Base-by-base conservation (phyloP, 1,140 invertebrate genomes). In the Vollenhovia emeryi region DNA sequence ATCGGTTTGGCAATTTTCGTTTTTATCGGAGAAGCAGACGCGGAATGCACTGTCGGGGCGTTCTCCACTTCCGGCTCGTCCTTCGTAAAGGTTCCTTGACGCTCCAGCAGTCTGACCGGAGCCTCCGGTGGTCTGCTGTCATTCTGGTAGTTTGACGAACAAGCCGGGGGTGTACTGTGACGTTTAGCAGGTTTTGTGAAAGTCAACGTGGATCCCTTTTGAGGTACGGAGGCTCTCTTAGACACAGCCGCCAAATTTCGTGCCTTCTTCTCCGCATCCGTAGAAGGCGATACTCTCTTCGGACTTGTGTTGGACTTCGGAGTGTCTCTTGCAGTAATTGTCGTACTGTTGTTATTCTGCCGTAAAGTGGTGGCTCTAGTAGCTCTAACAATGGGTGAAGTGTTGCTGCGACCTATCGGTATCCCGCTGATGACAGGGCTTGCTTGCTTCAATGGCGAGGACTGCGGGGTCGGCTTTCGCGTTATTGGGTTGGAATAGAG, bases 11-110 rank as follows among this genome's bases (percentile, higher is more conserved):
- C 93, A 7, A 95, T 93, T 73, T 91, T 92, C 4, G 93, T 92
- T 55, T 92, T 94, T 9, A 79, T 88, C 11, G 94, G 94, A 0
- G 94, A 94, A 2, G 87, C 86, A 0, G 88, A 74, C 5, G 91
- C 84, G 3, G 92, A 92, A 6, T 90, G 91, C 18, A 93, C 92
- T 0, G 92, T 92, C n/a, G 93, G 93, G 3, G 92, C 94, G 45
- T 95, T 95, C 48, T 95, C 93, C 64, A 94, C 93, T 74, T 94
- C 94, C 3, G 94, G 93, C 87, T 97, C 97, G 86, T 98, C 97
- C 93, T 98, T 98, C 0, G 97, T 98, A 92, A 98, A 98, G 0
- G 98, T 98, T 30, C 97, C 98, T 93, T 98, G 98, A 52, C 98
- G 96, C 71, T 97, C 97, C 9, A 97, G 91, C 1, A 96, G 95